Evolutionary conservation across 2,113 vertebrate genomes (phyloP).

Genomic region (Sula dactylatra): DNA sequence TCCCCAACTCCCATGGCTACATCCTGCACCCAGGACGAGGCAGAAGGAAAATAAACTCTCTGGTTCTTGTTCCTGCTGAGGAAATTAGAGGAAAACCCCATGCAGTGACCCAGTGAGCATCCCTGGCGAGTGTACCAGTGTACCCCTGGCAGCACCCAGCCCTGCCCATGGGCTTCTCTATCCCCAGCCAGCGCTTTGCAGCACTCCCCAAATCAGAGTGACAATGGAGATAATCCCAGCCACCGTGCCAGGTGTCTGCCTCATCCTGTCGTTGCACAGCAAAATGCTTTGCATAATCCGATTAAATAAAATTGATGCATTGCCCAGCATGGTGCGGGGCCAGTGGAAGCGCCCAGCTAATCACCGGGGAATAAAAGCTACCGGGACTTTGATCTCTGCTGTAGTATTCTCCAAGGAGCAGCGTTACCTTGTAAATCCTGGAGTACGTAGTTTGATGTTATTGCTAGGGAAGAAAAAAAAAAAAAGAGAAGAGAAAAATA

Average conservation of each 20-base stretch:
- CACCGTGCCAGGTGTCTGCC: background rate
- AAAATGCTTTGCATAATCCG: background rate
- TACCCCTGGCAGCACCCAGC: background rate
- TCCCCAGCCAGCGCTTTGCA: background rate
- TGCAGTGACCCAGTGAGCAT: rapidly evolving
- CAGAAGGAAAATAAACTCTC: background rate
- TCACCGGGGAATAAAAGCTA: background rate
- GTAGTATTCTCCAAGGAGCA: background rate
- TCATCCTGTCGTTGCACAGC: background rate
- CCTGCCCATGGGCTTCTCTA: background rate
- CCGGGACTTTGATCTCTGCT: background rate
- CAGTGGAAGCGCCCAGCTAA: background rate
- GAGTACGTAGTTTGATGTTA: background rate
- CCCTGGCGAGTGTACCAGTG: rapidly evolving
- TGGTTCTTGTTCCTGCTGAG: background rate
- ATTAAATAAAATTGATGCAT: background rate
- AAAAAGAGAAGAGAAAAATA: rapidly evolving
- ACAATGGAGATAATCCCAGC: background rate
- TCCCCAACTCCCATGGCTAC: background rate
- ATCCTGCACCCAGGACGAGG: background rate
- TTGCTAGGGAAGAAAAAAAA: rapidly evolving
- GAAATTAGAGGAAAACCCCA: background rate
- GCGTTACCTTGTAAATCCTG: background rate
- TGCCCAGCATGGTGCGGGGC: background rate
- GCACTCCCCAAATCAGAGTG: background rate